Percentiles rank a stretch among this genome's conserved stretches.
Evolutionary conservation across 2,113 vertebrate species (phyloP).

Genomic region (Hemibagrus wyckioides): DNA sequence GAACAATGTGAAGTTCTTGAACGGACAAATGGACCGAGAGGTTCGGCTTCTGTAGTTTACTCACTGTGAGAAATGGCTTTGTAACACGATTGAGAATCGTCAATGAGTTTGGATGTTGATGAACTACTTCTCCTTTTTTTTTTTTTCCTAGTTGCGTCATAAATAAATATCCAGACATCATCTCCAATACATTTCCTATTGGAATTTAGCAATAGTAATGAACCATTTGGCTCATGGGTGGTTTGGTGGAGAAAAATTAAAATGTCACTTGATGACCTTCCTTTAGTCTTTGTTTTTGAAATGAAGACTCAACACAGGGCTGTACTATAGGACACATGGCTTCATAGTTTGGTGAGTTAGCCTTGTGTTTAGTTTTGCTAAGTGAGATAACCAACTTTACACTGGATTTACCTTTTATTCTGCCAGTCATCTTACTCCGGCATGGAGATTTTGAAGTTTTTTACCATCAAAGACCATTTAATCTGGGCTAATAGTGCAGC

Average conservation of each 20-base stretch:
- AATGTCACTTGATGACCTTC: background rate
- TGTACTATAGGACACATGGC: background rate
- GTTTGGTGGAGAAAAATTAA: background rate
- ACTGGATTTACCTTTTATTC: background rate
- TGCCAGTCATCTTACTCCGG: background rate
- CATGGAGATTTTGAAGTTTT: background rate
- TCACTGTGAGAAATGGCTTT: conserved; percentile 30
- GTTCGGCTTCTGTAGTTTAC: conserved; percentile 15
- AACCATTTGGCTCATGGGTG: background rate
- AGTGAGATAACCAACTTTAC: background rate
- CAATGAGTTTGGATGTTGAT: background rate
- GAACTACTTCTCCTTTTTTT: background rate
- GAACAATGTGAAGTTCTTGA: background rate
- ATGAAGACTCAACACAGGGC: background rate
- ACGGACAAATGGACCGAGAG: background rate
- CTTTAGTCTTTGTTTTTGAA: background rate
- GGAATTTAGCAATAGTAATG: conserved; percentile 25
- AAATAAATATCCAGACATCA: conserved; percentile 43
- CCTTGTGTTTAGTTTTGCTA: background rate
- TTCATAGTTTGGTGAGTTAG: background rate
- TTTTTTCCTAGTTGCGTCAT: conserved; percentile 6
- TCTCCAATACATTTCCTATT: conserved; percentile 23
- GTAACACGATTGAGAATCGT: conserved; percentile 2
- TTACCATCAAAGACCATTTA: background rate
- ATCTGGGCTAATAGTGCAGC: conserved; percentile 17